phyloP scores from a whole-genome alignment of 2,797 vertebrate species.

The Adrianichthys oophorus region DNA sequence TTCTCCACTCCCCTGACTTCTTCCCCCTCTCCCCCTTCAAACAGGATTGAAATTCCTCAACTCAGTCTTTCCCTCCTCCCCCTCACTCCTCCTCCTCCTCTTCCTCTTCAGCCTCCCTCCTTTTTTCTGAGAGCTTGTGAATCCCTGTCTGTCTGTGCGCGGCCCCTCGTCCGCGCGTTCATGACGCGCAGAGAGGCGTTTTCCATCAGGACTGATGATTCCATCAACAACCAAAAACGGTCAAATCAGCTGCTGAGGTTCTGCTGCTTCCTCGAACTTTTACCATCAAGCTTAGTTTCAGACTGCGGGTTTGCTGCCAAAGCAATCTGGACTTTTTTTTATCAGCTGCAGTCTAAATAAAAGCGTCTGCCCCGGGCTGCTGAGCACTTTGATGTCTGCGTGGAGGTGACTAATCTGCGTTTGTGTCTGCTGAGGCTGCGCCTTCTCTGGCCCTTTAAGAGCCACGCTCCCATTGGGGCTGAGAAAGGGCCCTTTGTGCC shows the following conservation, averaged over 20 bases:
- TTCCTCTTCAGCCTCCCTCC: constrained; percentile 30
- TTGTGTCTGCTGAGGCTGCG: constrained; percentile 34
- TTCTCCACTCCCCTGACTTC: constrained; percentile 36
- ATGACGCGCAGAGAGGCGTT: constrained; percentile 39
- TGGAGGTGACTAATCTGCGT: not conserved
- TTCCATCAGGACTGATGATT: too few relatives aligned
- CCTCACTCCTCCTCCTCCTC: constrained; percentile 41
- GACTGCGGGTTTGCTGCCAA: constrained; percentile 7
- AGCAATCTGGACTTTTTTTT: constrained; percentile 25
- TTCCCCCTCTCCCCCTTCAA: constrained; percentile 55
- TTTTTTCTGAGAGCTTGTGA: constrained; percentile 61
- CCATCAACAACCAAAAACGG: too few relatives aligned
- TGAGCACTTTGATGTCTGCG: constrained; percentile 25
- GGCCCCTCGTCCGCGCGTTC: constrained; percentile 60
- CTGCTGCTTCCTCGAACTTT: too few relatives aligned
- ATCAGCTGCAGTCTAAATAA: constrained; percentile 51
- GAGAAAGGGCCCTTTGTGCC: constrained; percentile 84
- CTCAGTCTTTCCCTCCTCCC: constrained; percentile 69
- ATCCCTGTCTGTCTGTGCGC: constrained; percentile 63
- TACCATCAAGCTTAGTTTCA: too few relatives aligned
- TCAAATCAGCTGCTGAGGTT: too few relatives aligned
- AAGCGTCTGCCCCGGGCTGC: constrained; percentile 8
- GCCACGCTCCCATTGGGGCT: constrained; percentile 59
- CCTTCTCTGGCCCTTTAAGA: constrained; percentile 77
- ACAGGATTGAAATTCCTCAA: constrained; percentile 80